Base-by-base conservation (phyloP, 2,888 invertebrate genomes). In the Aphrophora alni region DNA sequence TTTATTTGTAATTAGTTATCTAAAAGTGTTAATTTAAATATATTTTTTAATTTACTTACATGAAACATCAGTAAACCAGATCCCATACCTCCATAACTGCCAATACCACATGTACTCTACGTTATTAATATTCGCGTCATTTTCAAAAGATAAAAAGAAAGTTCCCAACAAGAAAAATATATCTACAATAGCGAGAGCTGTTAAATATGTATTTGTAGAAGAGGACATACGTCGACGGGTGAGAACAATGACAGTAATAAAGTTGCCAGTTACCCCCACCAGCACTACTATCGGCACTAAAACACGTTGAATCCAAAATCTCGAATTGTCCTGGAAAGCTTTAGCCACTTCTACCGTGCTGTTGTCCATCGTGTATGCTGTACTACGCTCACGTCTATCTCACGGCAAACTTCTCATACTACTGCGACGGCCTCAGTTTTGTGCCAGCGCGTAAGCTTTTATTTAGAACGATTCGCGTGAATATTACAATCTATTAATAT, bases 171-270 rank as follows among this genome's bases (percentile, higher is more conserved):
- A 89, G 88, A 93, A 93, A 81, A 94, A 89, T 81, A 93, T 90
- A 86, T 95, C 95, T 80, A 93, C 93, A 81, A 93, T 89, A 71
- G 94, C 94, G 84, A 95, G 88, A 0, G 93, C 93, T 78, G 93
- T 92, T 84, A 95, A 89, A 88, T 95, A 95, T 82, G 91, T 91
- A 88, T 95, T 94, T 81, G 94, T 95, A 59, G 94, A 93, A 83
- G 93, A 92, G 85, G 93, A 89, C 94, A 95, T 95, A 75, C 93
- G 91, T 84, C 92, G 90, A 84, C 90, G 86, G 0, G 91, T 90
- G 77, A 92, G 88, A 69, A 92, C 91, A 28, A 90, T 88, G 77
- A 91, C 89, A 14, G 91, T 90, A 38, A 91, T 87, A 59, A 84
- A 86, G 85, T 95, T 95, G 75, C 94, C 94, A 78, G 93, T 88